These are phyloP conservation scores for Scaptomyza parva DNA, from an alignment of 2,888 invertebrate genomes.

Conservation along the genomic window DNA sequence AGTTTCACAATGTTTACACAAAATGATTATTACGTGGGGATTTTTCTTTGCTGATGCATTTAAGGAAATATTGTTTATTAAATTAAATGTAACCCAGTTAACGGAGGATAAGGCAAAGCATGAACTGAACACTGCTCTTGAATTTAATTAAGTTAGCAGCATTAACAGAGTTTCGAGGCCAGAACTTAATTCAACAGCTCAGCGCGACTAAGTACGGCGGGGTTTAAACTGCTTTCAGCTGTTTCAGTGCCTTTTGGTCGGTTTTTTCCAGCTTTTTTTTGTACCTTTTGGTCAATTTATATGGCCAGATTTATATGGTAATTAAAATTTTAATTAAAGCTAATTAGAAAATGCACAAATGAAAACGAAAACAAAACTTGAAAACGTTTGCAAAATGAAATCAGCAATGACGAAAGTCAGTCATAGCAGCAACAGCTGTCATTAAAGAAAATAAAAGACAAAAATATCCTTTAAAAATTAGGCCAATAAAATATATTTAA, in stretches of 20 bases:
- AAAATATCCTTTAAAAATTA: slow-evolving; percentile 5
- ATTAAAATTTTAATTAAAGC: slow-evolving; percentile 54
- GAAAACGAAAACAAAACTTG: slow-evolving; percentile 37
- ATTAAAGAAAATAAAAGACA: background rate
- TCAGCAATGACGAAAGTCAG: slow-evolving; percentile 13
- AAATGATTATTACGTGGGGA: background rate
- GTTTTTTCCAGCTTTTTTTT: too few species aligned
- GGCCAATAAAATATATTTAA: too few species aligned
- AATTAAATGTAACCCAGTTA: slow-evolving; percentile 28
- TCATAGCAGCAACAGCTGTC: slow-evolving; percentile 2
- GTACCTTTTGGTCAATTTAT: slow-evolving; percentile 2
- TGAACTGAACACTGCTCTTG: slow-evolving; percentile 9
- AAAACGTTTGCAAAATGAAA: slow-evolving; percentile 30
- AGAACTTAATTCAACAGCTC: slow-evolving; percentile 17
- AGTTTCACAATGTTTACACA: background rate
- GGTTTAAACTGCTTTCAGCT: slow-evolving; percentile 20
- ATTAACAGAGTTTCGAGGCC: slow-evolving; percentile 25
- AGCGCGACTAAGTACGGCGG: slow-evolving; percentile 3
- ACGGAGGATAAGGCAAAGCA: background rate
- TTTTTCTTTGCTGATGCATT: background rate
- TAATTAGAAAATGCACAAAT: slow-evolving; percentile 58
- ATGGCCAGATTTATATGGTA: slow-evolving; percentile 3
- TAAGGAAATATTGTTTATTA: slow-evolving; percentile 19
- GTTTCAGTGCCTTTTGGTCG: slow-evolving; percentile 29
- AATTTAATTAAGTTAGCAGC: slow-evolving; percentile 56